Base-by-base conservation (phyloP, 37 sponge, comb jelly and placozoan genomes). In the Mnemiopsis leidyi region DNA sequence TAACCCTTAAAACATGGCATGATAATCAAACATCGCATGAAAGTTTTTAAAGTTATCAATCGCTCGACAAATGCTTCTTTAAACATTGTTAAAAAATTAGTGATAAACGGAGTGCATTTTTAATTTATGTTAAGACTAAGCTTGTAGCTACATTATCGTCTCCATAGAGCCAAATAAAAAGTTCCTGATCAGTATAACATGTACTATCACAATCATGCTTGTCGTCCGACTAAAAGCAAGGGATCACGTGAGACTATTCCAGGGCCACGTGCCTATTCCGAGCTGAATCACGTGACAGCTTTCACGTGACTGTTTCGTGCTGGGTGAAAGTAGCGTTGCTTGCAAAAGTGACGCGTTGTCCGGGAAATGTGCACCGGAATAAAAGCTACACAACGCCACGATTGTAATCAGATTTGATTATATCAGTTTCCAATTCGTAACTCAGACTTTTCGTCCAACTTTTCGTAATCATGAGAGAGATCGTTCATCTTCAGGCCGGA, bases 401-500 rank as follows among this genome's bases (percentile, higher is more conserved):
- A 13, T 18, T 5, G 13, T 5, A 48, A 48, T 48, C 61, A 48
- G 61, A 48, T 48, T 48, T 48, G 5, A 48, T 48, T 48, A 18
- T 48, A 48, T 48, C 61, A 48, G 61, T 48, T 48, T 48, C 61
- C 61, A 18, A 48, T 48, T 48, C 61, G 61, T 48, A 48, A 48
- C 30, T 71, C 30, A 7, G 20, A 71, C 75, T 29, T 5, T 71
- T 71, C 5, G 75, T 28, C 25, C 20, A 7, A 71, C 7, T 7
- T 28, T 28, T 71, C n/a, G n/a, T 79, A 32, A 79, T 21, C 35
- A 98, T 98, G 99, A 94, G 99, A 92, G 99, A 98, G 76, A 98
- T 98, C 32, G 99, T 98, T 94, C 99, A 98, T 61, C 77, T 98
- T 93, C 99, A 98, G 93, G 99, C 99, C 25, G 99, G 99, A 88